These are phyloP conservation scores for Pempheris klunzingeri DNA, from an alignment of 2,797 vertebrate genomes.

Conservation along the genomic window DNA sequence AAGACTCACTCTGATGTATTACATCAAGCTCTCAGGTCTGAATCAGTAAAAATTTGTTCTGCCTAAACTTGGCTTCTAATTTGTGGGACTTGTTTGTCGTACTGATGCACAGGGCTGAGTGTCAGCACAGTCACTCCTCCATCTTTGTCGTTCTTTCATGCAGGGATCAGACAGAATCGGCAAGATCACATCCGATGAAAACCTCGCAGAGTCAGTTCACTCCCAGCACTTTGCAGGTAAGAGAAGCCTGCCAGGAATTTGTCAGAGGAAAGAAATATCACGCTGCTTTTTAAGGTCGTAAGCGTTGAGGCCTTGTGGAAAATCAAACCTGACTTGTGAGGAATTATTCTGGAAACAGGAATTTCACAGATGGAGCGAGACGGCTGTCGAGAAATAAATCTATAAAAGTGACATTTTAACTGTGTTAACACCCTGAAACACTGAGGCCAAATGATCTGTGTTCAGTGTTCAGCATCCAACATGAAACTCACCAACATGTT, in stretches of 20 bases:
- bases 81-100: not conserved
- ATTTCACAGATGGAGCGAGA: not conserved
- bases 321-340: constrained; percentile 12
- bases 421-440: not conserved
- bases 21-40: not conserved
- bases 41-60: not conserved
- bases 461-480: too few relatives aligned
- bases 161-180: constrained; percentile 85
- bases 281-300: not conserved
- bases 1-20: not conserved
- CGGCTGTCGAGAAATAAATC: too few relatives aligned
- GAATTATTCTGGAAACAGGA: not conserved
- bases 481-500: not conserved
- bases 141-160: constrained; percentile 34
- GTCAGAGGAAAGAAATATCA: not conserved
- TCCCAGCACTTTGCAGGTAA: constrained; percentile 92
- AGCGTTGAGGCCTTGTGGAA: not conserved
- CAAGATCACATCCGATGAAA: constrained; percentile 90
- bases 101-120: not conserved
- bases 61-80: not conserved
- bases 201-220: constrained; percentile 87
- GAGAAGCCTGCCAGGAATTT: constrained; percentile 19
- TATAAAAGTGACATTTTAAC: not conserved
- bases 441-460: too few relatives aligned
- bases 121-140: constrained; percentile 9